Conservation (phyloP, 2,888 invertebrate genomes). For the Drosophila fulvimacula region DNA sequence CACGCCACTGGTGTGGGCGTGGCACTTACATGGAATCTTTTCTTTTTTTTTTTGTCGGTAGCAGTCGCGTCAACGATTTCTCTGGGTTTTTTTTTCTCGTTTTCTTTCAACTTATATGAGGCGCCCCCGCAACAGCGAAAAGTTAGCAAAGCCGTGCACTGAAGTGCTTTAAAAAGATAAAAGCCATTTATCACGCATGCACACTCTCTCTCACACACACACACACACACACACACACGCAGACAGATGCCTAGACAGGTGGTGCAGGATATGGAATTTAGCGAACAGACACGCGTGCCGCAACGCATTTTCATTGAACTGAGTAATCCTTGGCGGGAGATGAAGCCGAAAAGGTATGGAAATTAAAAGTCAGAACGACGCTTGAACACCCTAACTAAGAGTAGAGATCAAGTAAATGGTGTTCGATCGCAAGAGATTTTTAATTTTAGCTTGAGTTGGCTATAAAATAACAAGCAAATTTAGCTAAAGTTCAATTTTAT, state of each 20-base stretch:
- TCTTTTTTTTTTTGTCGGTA: slow-evolving; percentile 26
- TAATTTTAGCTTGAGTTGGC: neutral
- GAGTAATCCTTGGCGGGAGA: slow-evolving; percentile 54
- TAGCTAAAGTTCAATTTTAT: no score
- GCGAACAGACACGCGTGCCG: slow-evolving; percentile 47
- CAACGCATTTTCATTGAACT: slow-evolving; percentile 59
- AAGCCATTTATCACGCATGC: slow-evolving; percentile 76
- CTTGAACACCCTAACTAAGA: slow-evolving; percentile 20
- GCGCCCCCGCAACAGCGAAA: slow-evolving; percentile 18
- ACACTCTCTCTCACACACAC: slow-evolving; percentile 40
- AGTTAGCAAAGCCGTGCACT: slow-evolving; percentile 66
- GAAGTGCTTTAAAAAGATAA: slow-evolving; percentile 79
- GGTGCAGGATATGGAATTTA: slow-evolving; percentile 39
- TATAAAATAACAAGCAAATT: neutral
- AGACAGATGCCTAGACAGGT: slow-evolving; percentile 36
- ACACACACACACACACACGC: neutral
- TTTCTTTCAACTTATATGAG: slow-evolving; percentile 3
- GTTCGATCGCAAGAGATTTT: neutral
- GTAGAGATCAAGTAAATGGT: neutral
- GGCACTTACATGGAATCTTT: slow-evolving; percentile 58
- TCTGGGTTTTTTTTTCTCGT: slow-evolving; percentile 3
- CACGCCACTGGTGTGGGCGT: slow-evolving; percentile 42
- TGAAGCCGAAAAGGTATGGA: neutral
- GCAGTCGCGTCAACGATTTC: slow-evolving; percentile 27
- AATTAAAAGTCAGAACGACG: neutral